Conservation (phyloP, 1,140 invertebrate species). For the Scaptomyza graminum region DNA sequence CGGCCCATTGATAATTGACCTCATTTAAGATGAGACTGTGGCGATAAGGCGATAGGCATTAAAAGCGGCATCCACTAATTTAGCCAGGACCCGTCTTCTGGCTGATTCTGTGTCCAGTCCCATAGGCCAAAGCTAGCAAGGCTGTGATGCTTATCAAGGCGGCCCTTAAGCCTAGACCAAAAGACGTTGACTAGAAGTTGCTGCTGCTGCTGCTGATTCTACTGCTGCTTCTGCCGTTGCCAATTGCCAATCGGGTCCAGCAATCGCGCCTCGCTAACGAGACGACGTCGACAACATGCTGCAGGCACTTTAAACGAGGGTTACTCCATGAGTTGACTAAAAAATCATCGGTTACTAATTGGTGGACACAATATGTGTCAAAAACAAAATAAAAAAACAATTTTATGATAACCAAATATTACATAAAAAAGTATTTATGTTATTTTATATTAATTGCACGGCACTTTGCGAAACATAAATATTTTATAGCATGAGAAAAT, state of each 20-base stretch:
- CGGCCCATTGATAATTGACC: constrained; percentile 71
- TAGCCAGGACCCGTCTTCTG: constrained; percentile 40
- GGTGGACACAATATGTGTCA: not conserved
- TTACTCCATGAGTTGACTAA: constrained; percentile 11
- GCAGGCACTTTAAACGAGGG: constrained; percentile 65
- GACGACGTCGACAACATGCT: constrained; percentile 77
- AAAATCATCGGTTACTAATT: constrained; percentile 1
- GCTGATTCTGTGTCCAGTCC: not conserved
- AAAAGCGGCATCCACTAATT: constrained; percentile 81
- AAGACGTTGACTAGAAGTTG: constrained; percentile 42
- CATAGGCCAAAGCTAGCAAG: constrained; percentile 23
- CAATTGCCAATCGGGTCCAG: constrained; percentile 75
- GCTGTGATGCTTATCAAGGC: constrained; percentile 72
- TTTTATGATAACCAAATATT: no score
- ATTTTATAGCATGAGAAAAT: not conserved
- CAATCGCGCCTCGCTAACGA: constrained; percentile 77
- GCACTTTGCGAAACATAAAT: no score
- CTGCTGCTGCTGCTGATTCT: constrained; percentile 48
- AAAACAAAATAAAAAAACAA: no score
- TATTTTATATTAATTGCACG: no score
- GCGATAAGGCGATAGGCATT: constrained; percentile 76
- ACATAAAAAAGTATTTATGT: no score
- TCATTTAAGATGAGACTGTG: constrained; percentile 71
- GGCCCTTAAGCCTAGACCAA: constrained; percentile 78
- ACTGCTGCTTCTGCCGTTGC: constrained; percentile 62